phyloP scores from a whole-genome alignment of 2,888 invertebrate species.

The Mechanitis messenoides region DNA sequence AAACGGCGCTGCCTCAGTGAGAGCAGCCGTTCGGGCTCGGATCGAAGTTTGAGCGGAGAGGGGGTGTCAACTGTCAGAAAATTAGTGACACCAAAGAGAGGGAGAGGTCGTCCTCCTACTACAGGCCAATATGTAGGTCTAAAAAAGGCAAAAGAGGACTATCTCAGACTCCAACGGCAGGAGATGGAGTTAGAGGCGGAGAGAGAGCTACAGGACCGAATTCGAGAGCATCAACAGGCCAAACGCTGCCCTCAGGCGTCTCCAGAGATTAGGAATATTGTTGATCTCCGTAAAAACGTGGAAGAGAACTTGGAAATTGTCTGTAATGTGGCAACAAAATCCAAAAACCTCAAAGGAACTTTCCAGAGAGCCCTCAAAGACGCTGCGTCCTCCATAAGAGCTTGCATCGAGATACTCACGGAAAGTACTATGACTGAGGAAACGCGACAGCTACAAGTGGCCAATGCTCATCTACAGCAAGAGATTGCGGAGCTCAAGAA shows the following conservation, averaged over 20 bases:
- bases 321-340: not conserved
- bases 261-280: not conserved
- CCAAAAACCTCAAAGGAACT: constrained; percentile 4
- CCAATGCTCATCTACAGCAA: not conserved
- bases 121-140: not conserved
- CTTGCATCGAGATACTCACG: not conserved
- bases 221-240: no score
- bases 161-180: not conserved
- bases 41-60: no score
- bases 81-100: not conserved
- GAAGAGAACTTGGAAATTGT: not conserved
- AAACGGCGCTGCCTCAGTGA: no score
- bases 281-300: not conserved
- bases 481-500: not conserved
- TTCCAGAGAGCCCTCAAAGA: not conserved
- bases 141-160: not conserved
- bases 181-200: not conserved
- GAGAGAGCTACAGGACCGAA: not conserved
- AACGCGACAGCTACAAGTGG: not conserved
- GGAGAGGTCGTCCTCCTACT: not conserved
- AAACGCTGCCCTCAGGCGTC: no score
- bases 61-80: no score
- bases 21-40: no score
- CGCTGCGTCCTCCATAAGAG: not conserved
- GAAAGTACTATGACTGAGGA: not conserved